Conservation (phyloP, 2,797 vertebrate genomes). For the Intellagama lesueurii region DNA sequence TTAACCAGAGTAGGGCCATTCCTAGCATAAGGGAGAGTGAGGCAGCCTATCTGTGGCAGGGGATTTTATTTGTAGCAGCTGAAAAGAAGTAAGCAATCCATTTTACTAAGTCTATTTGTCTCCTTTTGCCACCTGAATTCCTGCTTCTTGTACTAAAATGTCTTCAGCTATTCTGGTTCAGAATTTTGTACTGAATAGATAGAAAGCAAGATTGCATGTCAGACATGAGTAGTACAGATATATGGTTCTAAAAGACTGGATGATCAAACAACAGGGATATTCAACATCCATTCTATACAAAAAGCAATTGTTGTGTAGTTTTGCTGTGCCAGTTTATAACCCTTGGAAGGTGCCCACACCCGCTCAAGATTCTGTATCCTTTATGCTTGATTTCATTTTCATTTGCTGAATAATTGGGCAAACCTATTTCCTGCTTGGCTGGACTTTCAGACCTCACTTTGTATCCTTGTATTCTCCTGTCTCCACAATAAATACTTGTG, state of each 20-base stretch:
- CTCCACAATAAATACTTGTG: not conserved
- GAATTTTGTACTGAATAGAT: not conserved
- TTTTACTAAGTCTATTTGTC: not conserved
- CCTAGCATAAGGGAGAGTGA: not conserved
- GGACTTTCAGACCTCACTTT: not conserved
- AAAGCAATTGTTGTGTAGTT: too few relatives aligned
- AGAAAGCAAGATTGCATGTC: not conserved
- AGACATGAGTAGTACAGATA: not conserved
- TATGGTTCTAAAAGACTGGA: not conserved
- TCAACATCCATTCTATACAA: not conserved
- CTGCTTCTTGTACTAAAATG: not conserved
- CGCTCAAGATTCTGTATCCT: not conserved
- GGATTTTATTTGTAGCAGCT: not conserved
- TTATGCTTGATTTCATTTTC: not conserved
- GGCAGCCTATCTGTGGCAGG: not conserved
- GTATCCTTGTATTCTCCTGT: not conserved
- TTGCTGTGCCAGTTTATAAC: too few relatives aligned
- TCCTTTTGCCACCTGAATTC: not conserved
- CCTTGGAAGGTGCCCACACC: not conserved
- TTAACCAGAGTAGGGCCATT: not conserved
- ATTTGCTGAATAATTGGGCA: not conserved
- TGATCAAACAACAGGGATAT: not conserved
- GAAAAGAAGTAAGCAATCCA: too few relatives aligned
- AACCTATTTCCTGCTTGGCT: not conserved
- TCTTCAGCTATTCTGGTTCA: not conserved